These are phyloP conservation scores for Cynocephalus volans DNA, from an alignment of 2,113 vertebrate genomes.

Conservation along the genomic window DNA sequence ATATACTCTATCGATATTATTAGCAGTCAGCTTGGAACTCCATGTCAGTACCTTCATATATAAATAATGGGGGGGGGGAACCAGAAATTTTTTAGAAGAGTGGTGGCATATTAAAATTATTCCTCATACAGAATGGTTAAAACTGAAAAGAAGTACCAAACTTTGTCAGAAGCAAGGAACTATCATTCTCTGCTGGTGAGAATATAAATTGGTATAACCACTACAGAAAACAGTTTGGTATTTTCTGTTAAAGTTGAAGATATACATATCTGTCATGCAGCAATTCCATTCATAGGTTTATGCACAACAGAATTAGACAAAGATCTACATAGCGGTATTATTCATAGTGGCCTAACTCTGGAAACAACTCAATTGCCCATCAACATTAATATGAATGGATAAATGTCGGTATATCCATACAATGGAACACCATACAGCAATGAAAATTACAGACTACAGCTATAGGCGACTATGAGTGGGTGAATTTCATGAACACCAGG, in stretches of 20 bases:
- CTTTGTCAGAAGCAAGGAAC: background rate
- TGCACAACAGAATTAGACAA: background rate
- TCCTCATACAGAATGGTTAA: background rate
- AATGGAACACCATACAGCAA: background rate
- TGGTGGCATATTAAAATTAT: background rate
- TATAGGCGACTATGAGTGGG: background rate
- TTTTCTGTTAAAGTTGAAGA: conserved; percentile 32
- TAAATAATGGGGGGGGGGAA: background rate
- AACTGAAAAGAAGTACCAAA: background rate
- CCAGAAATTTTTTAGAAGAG: background rate
- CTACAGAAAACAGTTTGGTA: background rate
- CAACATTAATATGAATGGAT: background rate
- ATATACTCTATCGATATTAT: background rate
- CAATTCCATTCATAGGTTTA: background rate
- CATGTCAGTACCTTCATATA: background rate
- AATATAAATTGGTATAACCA: background rate
- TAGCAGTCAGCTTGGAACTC: background rate
- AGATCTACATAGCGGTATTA: background rate
- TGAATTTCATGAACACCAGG: background rate
- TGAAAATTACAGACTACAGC: background rate
- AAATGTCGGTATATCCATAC: background rate
- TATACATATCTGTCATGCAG: background rate
- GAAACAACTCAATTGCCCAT: background rate
- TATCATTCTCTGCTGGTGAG: background rate
- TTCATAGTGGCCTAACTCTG: background rate